Evolutionary conservation across 2,113 vertebrate species (phyloP), one percentile per base, ranked within the genome.

Genomic region (Vulpes ferrilata): DNA sequence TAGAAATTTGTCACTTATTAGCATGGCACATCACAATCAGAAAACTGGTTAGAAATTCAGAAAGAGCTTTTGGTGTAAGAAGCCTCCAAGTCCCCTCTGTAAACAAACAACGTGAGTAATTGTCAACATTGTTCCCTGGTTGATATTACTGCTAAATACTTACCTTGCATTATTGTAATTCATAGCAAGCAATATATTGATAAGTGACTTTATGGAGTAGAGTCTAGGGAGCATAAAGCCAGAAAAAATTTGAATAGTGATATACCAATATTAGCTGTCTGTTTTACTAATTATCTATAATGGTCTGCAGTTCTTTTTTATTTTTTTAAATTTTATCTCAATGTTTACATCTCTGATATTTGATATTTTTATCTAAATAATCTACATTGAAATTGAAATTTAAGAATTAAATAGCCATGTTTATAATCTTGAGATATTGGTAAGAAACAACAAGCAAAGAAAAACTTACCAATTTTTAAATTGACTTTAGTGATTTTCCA

Each of bases 141-240:
- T 93, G n/a, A 22, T 79, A 57, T 67, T 74, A 86, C 15, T 86
- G 7, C 25, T 91, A 84, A 82, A 73, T 90, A 79, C 22, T 83
- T 90, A 73, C 5, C 57, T 88, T 82, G 30, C 4, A 51, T 79
- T 88, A 74, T 51, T 96, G 5, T 57, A 80, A 96, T 90, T 88
- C 27, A 62, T 59, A 65, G 9, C 30, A 10, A 92, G 25, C 7
- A 88, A 43, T 80, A 73, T 80, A 60, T 69, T 79, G 23, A 73
- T 87, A 95, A 80, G 73, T 27, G 32, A 7, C 11, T 67, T 85
- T 82, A 32, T 69, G 53, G 6, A 79, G 23, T 30, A 16, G 53
- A 76, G 11, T 65, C 25, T 30, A 55, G 67, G 60, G 53, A 95
- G 15, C n/a, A 62, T 13, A 76, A 86, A 86, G 20, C 64, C 53